phyloP scores from a whole-genome alignment of 2,113 vertebrate species.

The Cercocebus atys region DNA sequence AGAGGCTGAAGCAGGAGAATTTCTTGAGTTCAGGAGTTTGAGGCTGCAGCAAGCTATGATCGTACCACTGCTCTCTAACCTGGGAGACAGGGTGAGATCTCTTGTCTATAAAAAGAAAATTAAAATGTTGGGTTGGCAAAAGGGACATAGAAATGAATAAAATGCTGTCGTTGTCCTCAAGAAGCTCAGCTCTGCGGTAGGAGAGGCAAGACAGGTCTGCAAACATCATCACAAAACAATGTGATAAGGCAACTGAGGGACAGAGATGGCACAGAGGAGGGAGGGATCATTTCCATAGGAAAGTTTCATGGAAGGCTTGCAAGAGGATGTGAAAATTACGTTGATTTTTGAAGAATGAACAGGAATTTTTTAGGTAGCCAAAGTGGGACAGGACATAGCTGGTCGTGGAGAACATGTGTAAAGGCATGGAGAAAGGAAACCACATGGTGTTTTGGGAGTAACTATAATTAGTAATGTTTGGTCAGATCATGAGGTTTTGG shows the following conservation, averaged over 20 bases:
- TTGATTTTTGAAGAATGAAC: not conserved
- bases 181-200: not conserved
- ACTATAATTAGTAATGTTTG: not conserved
- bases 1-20: too few relatives aligned
- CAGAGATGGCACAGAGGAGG: not conserved
- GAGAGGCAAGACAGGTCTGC: not conserved
- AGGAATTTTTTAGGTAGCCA: not conserved
- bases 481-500: not conserved
- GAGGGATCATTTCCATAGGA: not conserved
- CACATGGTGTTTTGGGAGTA: not conserved
- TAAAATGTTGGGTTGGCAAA: not conserved
- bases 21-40: too few relatives aligned
- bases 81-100: too few relatives aligned
- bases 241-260: not conserved
- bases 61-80: too few relatives aligned
- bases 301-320: not conserved
- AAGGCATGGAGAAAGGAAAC: not conserved
- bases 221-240: not conserved
- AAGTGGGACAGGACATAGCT: not conserved
- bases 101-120: too few relatives aligned
- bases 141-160: not conserved
- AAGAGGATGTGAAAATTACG: not conserved
- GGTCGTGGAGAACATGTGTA: not conserved
- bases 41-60: too few relatives aligned
- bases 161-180: not conserved